Conservation (phyloP, 2,888 invertebrate genomes). For the Crematogaster levior region DNA sequence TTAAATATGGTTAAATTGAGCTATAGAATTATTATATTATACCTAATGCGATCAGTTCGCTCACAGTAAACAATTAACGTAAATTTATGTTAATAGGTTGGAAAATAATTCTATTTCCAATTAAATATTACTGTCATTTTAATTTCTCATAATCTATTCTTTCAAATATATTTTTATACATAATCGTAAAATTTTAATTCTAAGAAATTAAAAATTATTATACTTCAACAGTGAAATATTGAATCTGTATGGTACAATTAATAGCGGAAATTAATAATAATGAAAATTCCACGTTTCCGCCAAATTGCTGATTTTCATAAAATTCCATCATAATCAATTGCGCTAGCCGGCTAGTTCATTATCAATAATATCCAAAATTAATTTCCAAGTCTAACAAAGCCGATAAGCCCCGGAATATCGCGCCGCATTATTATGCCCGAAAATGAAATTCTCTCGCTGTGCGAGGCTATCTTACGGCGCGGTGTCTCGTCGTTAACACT, state of each 20-base stretch:
- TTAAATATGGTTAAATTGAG: slow-evolving; percentile 5
- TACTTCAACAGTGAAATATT: background rate
- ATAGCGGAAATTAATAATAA: background rate
- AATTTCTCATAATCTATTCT: background rate
- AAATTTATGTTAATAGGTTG: slow-evolving; percentile 2
- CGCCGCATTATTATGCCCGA: slow-evolving; percentile 37
- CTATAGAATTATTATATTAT: background rate
- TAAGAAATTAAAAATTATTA: too few relatives aligned
- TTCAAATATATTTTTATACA: background rate
- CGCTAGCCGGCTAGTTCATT: slow-evolving; percentile 31
- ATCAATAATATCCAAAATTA: slow-evolving; percentile 47
- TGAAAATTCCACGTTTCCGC: slow-evolving; percentile 8
- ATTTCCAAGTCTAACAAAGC: slow-evolving; percentile 41
- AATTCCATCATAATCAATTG: slow-evolving; percentile 34
- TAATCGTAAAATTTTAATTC: background rate
- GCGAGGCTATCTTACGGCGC: slow-evolving; percentile 55
- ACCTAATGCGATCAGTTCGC: background rate
- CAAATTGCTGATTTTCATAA: slow-evolving; percentile 41
- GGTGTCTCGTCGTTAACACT: slow-evolving; percentile 54
- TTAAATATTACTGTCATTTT: background rate
- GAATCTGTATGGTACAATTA: background rate
- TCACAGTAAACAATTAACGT: background rate
- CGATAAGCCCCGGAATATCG: slow-evolving; percentile 35
- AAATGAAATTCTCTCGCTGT: slow-evolving; percentile 62
- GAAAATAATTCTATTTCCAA: slow-evolving; percentile 2